A percentile compares a stretch with the other conserved stretches of the same genome.
These are phyloP conservation scores for Lutraria lutraria DNA, from an alignment of 2,888 invertebrate genomes.

Conservation along the genomic window DNA sequence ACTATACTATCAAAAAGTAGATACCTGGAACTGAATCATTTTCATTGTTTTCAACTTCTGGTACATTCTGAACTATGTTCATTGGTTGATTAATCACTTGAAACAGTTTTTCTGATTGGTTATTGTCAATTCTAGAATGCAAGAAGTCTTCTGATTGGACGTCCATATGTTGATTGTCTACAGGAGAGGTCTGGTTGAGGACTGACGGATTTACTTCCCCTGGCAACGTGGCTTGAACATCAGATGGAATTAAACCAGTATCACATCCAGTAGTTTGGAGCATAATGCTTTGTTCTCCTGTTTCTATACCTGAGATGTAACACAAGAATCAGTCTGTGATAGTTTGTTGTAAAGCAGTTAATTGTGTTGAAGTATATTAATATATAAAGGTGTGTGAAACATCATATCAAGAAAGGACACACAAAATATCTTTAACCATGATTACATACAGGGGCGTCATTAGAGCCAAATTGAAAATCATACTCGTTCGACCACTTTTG, in stretches of 20 bases:
- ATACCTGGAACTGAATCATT: background rate
- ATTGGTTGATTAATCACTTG: conserved; percentile 51
- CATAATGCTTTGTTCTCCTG: conserved; percentile 42
- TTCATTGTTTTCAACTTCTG: background rate
- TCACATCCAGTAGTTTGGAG: conserved; percentile 38
- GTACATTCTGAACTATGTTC: background rate
- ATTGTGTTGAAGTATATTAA: no score
- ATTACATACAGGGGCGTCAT: no score
- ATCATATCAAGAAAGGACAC: no score
- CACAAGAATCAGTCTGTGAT: background rate
- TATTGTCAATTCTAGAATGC: conserved; percentile 44
- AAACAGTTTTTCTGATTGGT: conserved; percentile 53
- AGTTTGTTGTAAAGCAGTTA: no score
- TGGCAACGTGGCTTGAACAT: background rate
- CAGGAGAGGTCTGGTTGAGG: background rate
- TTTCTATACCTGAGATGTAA: conserved; percentile 36
- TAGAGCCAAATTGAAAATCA: no score
- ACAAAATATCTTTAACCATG: no score
- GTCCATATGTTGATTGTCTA: conserved; percentile 19
- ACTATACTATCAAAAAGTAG: no score
- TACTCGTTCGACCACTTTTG: no score
- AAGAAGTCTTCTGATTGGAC: conserved; percentile 21
- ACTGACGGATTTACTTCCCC: background rate
- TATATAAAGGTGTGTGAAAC: no score
- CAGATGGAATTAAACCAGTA: conserved; percentile 29